Conservation (phyloP, 2,113 vertebrate species). For the Cryptoleucopteryx plumbea region DNA sequence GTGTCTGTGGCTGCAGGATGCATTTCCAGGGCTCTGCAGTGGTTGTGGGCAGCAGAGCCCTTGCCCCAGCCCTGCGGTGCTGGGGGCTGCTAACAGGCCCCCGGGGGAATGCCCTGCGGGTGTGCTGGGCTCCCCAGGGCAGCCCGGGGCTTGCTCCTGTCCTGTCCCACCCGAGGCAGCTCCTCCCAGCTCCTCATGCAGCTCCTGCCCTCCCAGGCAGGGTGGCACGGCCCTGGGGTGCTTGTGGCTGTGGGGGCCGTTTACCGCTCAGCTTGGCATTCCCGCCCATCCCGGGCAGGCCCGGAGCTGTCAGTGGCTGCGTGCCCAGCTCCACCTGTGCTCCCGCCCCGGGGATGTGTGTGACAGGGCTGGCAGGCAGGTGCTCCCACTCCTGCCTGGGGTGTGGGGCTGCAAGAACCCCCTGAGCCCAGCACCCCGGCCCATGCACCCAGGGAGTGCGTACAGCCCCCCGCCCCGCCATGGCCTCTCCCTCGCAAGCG, state of each 20-base stretch:
- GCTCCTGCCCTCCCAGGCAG: neutral
- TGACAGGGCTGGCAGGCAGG: neutral
- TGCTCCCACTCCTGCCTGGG: neutral
- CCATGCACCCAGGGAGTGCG: accelerated
- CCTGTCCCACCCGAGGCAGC: neutral
- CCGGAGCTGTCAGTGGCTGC: neutral
- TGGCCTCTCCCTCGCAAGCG: neutral
- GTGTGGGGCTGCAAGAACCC: neutral
- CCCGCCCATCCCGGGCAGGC: neutral
- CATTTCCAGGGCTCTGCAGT: neutral
- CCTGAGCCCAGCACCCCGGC: accelerated
- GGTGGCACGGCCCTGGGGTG: neutral
- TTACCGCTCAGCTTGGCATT: neutral
- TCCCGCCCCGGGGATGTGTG: accelerated
- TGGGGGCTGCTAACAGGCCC: neutral
- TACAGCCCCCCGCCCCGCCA: neutral
- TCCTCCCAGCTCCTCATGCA: neutral
- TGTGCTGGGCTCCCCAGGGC: neutral
- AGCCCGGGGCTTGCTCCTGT: neutral
- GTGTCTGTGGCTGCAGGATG: neutral
- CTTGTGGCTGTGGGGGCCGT: accelerated
- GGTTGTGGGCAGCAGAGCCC: neutral
- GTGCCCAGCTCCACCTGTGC: accelerated
- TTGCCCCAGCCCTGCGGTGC: accelerated
- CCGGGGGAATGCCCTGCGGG: accelerated